Percentiles rank a stretch among this genome's conserved stretches.
Evolutionary conservation across 35 echinoderm and acorn worm genomes (phyloP).

Genomic region (Anneissia japonica): DNA sequence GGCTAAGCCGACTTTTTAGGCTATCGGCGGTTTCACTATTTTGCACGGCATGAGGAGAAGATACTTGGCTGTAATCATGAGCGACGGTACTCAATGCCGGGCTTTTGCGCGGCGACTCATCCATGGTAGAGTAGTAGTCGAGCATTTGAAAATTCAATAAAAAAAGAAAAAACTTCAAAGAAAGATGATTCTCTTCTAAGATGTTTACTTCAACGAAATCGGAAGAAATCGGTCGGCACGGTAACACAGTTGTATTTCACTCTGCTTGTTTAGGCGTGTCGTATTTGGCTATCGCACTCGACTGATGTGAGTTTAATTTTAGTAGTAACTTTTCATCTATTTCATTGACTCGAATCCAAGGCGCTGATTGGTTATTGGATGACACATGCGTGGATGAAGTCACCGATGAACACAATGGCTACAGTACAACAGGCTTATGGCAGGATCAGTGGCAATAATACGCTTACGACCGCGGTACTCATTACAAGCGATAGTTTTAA

Average conservation of each 20-base stretch:
- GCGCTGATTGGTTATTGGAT: background rate
- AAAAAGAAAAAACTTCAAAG: background rate
- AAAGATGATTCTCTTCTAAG: too few relatives aligned
- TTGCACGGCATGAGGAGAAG: background rate
- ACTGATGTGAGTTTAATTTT: background rate
- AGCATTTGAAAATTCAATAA: background rate
- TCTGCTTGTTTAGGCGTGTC: background rate
- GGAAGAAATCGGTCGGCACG: background rate
- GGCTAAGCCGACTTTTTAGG: background rate
- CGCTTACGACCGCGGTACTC: background rate
- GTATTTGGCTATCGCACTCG: background rate
- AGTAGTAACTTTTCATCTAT: background rate
- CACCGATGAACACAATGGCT: background rate
- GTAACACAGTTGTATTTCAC: background rate
- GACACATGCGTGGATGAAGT: background rate
- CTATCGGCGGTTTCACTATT: background rate
- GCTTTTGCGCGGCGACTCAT: background rate
- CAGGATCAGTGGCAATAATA: background rate
- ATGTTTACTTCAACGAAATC: too few relatives aligned
- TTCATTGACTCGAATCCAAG: background rate
- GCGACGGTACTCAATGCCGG: background rate
- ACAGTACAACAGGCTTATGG: background rate
- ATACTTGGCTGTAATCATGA: background rate
- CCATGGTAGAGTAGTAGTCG: background rate
- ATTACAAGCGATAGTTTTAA: background rate